phyloP scores from a whole-genome alignment of 2,797 vertebrate species.

The Pseudocheirus occidentalis region DNA sequence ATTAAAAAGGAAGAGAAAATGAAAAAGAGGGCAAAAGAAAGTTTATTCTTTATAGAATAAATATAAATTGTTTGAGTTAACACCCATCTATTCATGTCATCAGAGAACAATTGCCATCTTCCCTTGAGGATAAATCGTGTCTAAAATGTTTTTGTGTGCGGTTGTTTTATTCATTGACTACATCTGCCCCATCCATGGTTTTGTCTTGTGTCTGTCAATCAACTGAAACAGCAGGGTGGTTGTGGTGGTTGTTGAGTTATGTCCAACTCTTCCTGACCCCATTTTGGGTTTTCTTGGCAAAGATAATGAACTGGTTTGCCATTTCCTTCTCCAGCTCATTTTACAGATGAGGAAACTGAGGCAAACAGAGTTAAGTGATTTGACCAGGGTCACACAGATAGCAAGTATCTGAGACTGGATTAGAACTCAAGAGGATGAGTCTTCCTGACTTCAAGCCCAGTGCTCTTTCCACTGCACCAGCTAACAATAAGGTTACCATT shows the following conservation, averaged over 20 bases:
- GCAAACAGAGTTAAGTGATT: neutral
- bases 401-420: too few species aligned
- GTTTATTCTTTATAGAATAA: conserved; percentile 20
- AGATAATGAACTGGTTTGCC: neutral
- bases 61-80: neutral
- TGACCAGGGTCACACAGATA: too few species aligned
- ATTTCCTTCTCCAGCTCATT: neutral
- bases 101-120: neutral
- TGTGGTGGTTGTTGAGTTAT: neutral
- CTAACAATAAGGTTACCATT: too few species aligned
- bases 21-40: neutral
- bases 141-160: neutral
- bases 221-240: neutral
- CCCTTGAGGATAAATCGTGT: neutral
- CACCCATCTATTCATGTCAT: neutral
- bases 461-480: too few species aligned
- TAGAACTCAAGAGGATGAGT: too few species aligned
- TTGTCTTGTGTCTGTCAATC: neutral
- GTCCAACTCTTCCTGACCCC: neutral
- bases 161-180: neutral
- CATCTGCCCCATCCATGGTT: neutral
- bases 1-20: conserved; percentile 23
- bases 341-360: neutral
- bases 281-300: neutral
- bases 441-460: too few species aligned